Base-by-base conservation (phyloP, 2,797 vertebrate genomes). In the Myotis myotis region DNA sequence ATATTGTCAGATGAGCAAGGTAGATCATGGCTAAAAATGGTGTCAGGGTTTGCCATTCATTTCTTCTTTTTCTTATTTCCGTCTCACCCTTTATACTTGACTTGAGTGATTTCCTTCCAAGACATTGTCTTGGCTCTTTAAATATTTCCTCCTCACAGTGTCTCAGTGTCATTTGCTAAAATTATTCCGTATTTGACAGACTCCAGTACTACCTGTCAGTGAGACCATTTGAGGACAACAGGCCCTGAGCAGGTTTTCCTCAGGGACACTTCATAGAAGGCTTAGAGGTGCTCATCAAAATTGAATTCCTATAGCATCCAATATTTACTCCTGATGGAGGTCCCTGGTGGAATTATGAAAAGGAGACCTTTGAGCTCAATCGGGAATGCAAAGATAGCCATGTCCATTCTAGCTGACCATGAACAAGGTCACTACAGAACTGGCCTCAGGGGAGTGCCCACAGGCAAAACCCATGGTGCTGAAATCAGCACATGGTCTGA, bases 361-460 rank as follows among this genome's bases (percentile, higher is more conserved):
- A 81, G 36, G n/a, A 89, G 15, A 1, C 3, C 47, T 16, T 30
- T 30, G n/a, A 55, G 51, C 12, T 72, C 22, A 75, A n/a, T 19
- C 22, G 16, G 25, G 47, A 51, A 30, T 62, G 41, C 51, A 55
- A 4, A 57, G 36, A 8, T 10, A 41, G 41, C 16, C 49, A 2
- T 0, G 1, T 68, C 19, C 36, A 3, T 17, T 38, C 16, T 4
- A 25, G 15, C 57, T 60, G 8, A 28, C 62, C 41, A 1, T 30
- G 17, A n/a, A 28, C 36, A 41, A 55, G 30, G 8, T 30, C 60
- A 36, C 47, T 1, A 8, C 2, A 30, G 23, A 4, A 23, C 28
- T 11, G 5, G 3, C 12, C 10, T 12, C 51, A 5, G 53, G 10
- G 47, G 8, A n/a, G 3, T 12, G 1, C 41, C 1, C 13, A 41